Evolutionary conservation across 23 tunicate genomes (phyloP), one percentile per base, ranked within the genome.

Genomic region (Trididemnum miniatum): DNA sequence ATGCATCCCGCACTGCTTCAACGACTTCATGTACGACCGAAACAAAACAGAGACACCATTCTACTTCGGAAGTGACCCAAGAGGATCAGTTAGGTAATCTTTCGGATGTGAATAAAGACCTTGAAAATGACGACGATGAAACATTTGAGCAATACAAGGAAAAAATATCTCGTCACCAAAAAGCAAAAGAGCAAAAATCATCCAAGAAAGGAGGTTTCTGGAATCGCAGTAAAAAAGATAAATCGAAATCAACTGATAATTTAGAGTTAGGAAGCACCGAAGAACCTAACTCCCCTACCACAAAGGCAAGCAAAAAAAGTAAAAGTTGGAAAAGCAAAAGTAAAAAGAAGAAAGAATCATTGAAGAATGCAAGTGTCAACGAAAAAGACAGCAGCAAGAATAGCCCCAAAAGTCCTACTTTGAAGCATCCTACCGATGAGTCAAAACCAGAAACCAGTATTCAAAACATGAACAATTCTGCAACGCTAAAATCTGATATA

Each of bases 1-100:
- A 71, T 38, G 82, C 83, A 1, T 85, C 89, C 0, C 65, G 89
- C 0, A 40, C 65, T 32, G 27, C 82, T 12, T 65, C 83, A 5
- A 12, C 7, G 39, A 27, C 76, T 24, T 62, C 27, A 23, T 62
- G 27, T 4, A 32, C n/a, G 7, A 31, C 37, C 38, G 38, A 67
- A 2, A 5, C 37, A 67, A 22, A 7, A 31, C 15, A 12, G 32
- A 67, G 32, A 31, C 37, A 67, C 37, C 7, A 67, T 67, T 67
- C 75, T 3, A 67, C 15, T 67, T 67, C 38, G 7, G 75, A 67
- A 30, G 9, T 32, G 25, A 31, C 15, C 3, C 26, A 67, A 4
- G 22, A 37, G 7, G 22, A 37, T 31, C 3, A 9, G 3, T 32
- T 67, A 3, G 75, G 38, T 3, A 67, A 31, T 4, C 20, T 31